Base-by-base conservation (phyloP, 2,797 vertebrate genomes). In the Sparus aurata region DNA sequence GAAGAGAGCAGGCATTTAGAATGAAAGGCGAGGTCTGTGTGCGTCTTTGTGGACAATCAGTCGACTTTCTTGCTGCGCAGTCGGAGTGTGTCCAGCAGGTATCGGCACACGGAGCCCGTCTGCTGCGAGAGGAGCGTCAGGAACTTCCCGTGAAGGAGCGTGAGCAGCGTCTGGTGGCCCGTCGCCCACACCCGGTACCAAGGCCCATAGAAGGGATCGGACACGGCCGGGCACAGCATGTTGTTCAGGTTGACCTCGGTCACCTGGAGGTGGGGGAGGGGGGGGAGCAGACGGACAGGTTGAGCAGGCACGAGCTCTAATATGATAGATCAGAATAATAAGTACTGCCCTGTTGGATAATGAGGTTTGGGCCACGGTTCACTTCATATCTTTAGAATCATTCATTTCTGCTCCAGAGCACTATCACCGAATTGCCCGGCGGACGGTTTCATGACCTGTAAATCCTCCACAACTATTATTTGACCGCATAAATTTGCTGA, bases 171-270 rank as follows among this genome's bases (percentile, higher is more conserved):
- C 95, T 99, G 98, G 94, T 99, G 98, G 83, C 96, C 98, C 1
- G 96, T 95, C 6, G 98, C 98, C 98, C 97, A 99, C 63, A 99
- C 94, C 67, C 98, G 95, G 92, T 99, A 99, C 98, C 98, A 98
- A 8, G 96, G 98, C 71, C 98, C 98, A 58, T 99, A 99, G 79
- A 99, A 99, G 53, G 98, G 98, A 77, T 99, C 98, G 2, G 98
- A 99, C 93, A 99, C 95, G 0, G 98, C 98, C 23, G 98, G 98
- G 87, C 98, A 99, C 90, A 99, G 93, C 98, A 99, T 99, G 96
- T 99, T 99, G 96, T 99, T 99, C 93, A 99, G 94, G 93, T 99
- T 99, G 90, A 99, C 98, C 93, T 99, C 97, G 0, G 98, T 99
- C 73, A 94, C 94, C 98, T 99, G 93, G 77, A 77, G 83, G 86